Evolutionary conservation across 2,113 vertebrate genomes (phyloP), one percentile per base, ranked within the genome.

Genomic region (Romanogobio albipinnatus): DNA sequence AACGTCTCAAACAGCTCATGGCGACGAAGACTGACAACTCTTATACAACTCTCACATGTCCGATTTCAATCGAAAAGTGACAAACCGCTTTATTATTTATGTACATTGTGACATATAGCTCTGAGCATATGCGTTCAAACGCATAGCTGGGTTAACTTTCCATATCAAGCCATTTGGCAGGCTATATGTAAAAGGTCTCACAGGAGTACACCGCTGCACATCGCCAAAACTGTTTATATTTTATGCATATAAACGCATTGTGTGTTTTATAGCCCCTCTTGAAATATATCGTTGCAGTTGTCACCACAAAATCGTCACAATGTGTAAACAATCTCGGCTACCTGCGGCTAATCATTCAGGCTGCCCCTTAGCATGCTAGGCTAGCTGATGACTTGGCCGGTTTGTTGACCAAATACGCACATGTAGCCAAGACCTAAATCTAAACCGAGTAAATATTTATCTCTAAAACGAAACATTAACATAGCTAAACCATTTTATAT

Each of bases 301-400:
- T 45, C 77, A 62, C 77, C 24, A 29, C 22, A 49, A 22, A 80
- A 45, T 26, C 39, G 58, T 15, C 26, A 5, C 11, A 45, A 47
- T 19, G n/a, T 64, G 45, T 9, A 3, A 3, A 64, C 77, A 80
- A 62, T 19, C 77, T 29, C 39, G 19, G 14, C 19, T 51, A 24
- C 9, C 24, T 51, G 43, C 61, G 45, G 78, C 59, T 68, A 81
- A 68, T 81, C 39, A 33, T 51, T 29, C 61, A 66, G 15, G 61
- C 78, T 81, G 43, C 15, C 39, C 4, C 15, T 68, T 81, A 68
- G 79, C 79, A 68, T 81, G 79, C 61, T 81, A 81, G 33, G 79
- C 79, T 81, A 81, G 43, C 61, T 81, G 61, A 66, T 81, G 62
- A 81, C 79, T 68, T 80, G 77, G 77, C 58, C 77, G 58, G 77